Percentiles rank a stretch among this genome's conserved stretches.
Conservation (phyloP, 2,797 vertebrate species). For the Hippopotamyrus pictus region DNA sequence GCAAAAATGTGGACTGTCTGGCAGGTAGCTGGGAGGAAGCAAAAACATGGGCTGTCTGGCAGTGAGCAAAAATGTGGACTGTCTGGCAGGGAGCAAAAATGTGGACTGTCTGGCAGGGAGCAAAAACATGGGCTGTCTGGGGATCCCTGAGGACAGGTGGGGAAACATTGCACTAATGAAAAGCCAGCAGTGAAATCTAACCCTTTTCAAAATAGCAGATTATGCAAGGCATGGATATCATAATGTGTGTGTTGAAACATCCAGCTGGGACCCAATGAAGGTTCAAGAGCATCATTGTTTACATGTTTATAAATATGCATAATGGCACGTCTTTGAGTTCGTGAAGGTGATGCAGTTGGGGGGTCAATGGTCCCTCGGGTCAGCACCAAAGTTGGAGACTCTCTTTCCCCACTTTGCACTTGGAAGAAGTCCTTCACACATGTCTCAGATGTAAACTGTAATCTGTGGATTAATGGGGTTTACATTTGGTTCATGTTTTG, state of each 20-base stretch:
- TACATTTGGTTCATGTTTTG: neutral
- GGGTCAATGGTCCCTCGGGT: neutral
- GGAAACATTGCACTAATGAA: neutral
- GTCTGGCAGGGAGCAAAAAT: neutral
- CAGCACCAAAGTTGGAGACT: neutral
- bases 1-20: neutral
- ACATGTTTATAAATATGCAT: constrained; percentile 19
- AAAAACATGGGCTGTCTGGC: neutral
- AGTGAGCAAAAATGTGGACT: neutral
- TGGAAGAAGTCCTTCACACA: neutral
- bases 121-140: neutral
- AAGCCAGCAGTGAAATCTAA: neutral
- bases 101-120: neutral
- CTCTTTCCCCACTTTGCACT: neutral
- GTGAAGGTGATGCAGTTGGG: neutral
- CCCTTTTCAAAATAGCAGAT: neutral
- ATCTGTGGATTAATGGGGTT: neutral
- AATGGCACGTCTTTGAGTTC: neutral
- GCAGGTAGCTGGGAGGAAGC: neutral
- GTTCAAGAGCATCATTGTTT: constrained; percentile 15
- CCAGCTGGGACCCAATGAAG: neutral
- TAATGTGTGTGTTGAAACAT: neutral
- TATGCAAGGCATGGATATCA: neutral
- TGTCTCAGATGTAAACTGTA: neutral
- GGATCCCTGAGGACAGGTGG: neutral